Conservation (phyloP, 1,140 invertebrate species). For the Battus philenor region DNA sequence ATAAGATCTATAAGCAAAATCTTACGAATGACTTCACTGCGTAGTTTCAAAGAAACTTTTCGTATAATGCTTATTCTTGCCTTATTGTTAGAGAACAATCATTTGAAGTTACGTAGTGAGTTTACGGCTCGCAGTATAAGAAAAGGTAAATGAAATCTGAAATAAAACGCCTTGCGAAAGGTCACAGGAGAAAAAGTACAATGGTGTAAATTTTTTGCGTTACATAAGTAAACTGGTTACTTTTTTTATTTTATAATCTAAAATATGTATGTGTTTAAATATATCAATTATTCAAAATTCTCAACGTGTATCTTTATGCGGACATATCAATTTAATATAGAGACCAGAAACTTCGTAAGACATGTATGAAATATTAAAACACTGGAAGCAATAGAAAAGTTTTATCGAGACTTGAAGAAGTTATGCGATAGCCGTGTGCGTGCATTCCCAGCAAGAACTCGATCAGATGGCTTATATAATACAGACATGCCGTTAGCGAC, state of each 20-base stretch:
- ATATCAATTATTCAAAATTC: not conserved
- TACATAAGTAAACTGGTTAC: conserved; percentile 9
- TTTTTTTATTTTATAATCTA: conserved; percentile 3
- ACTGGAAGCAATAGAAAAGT: conserved; percentile 16
- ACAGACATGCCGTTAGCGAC: conserved; percentile 58
- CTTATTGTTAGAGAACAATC: conserved; percentile 18
- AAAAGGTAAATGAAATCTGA: conserved; percentile 17
- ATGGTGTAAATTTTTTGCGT: conserved; percentile 13
- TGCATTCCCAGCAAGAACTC: conserved; percentile 28
- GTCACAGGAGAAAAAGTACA: conserved; percentile 6
- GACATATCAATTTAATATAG: conserved; percentile 14
- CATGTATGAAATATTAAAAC: conserved; percentile 17
- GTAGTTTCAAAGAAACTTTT: conserved; percentile 13
- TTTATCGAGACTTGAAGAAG: conserved; percentile 17
- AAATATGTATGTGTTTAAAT: not conserved
- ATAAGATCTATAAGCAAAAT: conserved; percentile 3
- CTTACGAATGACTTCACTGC: conserved; percentile 9
- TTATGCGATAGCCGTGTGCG: conserved; percentile 34
- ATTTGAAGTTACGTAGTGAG: conserved; percentile 17
- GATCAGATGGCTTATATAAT: conserved; percentile 52
- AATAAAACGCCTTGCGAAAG: conserved; percentile 11
- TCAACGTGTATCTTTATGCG: not conserved
- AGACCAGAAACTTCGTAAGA: conserved; percentile 2
- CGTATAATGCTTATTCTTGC: conserved; percentile 17
- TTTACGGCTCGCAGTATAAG: conserved; percentile 16